A percentile compares a stretch with the other conserved stretches of the same genome.
These are phyloP conservation scores for Scophthalmus maximus DNA, from an alignment of 2,113 vertebrate genomes.

Conservation along the genomic window DNA sequence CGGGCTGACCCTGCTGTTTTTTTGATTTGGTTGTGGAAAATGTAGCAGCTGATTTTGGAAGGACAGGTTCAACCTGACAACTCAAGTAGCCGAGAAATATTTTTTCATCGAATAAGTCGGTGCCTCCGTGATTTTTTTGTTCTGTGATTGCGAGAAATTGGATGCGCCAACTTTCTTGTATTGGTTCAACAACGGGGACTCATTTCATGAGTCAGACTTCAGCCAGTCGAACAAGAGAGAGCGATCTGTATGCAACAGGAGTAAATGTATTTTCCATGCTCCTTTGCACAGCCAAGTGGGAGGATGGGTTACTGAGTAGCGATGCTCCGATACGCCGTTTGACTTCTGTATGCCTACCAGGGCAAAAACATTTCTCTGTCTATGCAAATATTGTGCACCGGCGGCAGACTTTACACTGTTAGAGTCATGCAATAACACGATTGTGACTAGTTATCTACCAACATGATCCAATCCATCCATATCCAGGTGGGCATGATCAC, in stretches of 20 bases:
- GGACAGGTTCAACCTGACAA: neutral
- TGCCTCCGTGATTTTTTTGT: neutral
- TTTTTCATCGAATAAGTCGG: neutral
- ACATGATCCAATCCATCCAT: slow-evolving; percentile 18
- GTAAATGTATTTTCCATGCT: neutral
- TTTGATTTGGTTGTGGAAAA: neutral
- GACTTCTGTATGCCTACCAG: neutral
- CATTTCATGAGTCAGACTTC: slow-evolving; percentile 21
- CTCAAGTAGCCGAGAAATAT: neutral
- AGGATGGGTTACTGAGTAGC: neutral
- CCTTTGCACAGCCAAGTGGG: neutral
- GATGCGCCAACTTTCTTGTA: neutral
- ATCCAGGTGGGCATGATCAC: slow-evolving; percentile 38
- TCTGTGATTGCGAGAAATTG: neutral
- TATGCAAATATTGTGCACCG: neutral
- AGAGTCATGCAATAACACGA: neutral
- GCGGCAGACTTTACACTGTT: too few species aligned
- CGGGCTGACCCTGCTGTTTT: neutral
- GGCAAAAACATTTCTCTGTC: neutral
- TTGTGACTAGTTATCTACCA: slow-evolving; percentile 32
- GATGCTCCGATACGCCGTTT: neutral
- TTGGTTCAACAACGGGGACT: neutral
- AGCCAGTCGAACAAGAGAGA: neutral
- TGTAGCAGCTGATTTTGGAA: neutral
- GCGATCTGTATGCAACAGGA: neutral